A percentile compares a stretch with the other conserved stretches of the same genome.
These are phyloP conservation scores for Triplophysa rosa DNA, from an alignment of 2,113 vertebrate species.

Conservation along the genomic window DNA sequence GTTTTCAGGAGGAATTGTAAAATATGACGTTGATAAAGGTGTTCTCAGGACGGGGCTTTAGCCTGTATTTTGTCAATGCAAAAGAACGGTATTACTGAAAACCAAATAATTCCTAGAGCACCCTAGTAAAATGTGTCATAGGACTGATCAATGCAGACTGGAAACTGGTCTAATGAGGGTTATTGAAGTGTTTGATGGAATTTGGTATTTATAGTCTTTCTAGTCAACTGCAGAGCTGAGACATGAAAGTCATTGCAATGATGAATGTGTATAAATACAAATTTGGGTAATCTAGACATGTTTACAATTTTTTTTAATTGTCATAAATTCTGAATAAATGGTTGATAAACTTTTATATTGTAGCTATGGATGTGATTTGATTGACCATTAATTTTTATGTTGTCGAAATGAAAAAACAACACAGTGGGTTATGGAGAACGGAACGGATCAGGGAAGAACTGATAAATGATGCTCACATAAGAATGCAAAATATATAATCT, in stretches of 20 bases:
- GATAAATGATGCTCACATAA: not conserved
- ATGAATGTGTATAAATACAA: conserved; percentile 7
- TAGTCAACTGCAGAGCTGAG: not conserved
- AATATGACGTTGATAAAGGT: not conserved
- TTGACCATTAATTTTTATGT: not conserved
- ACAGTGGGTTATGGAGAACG: not conserved
- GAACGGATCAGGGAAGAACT: not conserved
- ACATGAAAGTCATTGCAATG: not conserved
- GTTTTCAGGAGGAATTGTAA: not conserved
- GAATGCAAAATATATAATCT: conserved; percentile 19
- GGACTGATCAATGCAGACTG: conserved; percentile 24
- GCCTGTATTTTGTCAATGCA: conserved; percentile 43
- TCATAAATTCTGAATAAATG: conserved; percentile 34
- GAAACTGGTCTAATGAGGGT: not conserved
- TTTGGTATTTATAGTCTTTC: conserved; percentile 18
- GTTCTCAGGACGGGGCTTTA: conserved; percentile 42
- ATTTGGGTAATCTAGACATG: conserved; percentile 33
- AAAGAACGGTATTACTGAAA: conserved; percentile 41
- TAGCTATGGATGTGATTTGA: not conserved
- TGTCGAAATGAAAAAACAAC: not conserved
- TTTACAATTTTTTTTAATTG: conserved; percentile 49
- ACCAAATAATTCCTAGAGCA: conserved; percentile 46
- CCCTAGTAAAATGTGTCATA: conserved; percentile 29
- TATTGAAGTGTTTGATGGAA: conserved; percentile 27
- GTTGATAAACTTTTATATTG: conserved; percentile 17